Percentiles rank a stretch among this genome's conserved stretches.
Evolutionary conservation across 2,888 invertebrate genomes (phyloP).

Genomic region (Cantharis lateralis): DNA sequence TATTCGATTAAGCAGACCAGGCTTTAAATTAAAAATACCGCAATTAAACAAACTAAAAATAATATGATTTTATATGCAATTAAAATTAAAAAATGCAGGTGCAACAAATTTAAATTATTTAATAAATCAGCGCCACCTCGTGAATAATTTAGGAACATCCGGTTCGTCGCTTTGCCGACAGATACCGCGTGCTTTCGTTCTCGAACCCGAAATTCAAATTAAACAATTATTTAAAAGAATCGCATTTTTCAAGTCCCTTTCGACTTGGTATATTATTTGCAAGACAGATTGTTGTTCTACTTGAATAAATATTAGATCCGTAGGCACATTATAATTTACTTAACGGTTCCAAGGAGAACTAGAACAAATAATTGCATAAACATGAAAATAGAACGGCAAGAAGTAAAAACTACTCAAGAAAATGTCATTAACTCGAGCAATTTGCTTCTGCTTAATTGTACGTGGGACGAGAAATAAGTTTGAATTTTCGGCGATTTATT

Average conservation of each 20-base stretch:
- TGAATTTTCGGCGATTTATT: not conserved
- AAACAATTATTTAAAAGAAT: not conserved
- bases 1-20: not conserved
- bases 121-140: not conserved
- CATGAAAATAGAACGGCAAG: not conserved
- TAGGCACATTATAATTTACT: slow-evolving; percentile 1
- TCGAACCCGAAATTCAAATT: not conserved
- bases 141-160: not conserved
- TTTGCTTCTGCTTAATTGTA: not conserved
- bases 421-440: not conserved
- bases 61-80: not conserved
- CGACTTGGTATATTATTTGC: not conserved
- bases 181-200: not conserved
- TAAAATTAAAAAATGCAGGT: too few species aligned
- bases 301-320: not conserved
- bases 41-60: not conserved
- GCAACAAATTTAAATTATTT: not conserved
- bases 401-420: not conserved
- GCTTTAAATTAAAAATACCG: not conserved
- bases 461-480: not conserved
- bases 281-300: not conserved
- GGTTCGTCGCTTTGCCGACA: not conserved
- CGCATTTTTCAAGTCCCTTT: not conserved
- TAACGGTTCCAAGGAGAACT: slow-evolving; percentile 1
- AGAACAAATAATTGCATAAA: slow-evolving; percentile 5